Evolutionary conservation across 2,888 invertebrate genomes (phyloP).

Genomic region (Phaonia tiefii): DNA sequence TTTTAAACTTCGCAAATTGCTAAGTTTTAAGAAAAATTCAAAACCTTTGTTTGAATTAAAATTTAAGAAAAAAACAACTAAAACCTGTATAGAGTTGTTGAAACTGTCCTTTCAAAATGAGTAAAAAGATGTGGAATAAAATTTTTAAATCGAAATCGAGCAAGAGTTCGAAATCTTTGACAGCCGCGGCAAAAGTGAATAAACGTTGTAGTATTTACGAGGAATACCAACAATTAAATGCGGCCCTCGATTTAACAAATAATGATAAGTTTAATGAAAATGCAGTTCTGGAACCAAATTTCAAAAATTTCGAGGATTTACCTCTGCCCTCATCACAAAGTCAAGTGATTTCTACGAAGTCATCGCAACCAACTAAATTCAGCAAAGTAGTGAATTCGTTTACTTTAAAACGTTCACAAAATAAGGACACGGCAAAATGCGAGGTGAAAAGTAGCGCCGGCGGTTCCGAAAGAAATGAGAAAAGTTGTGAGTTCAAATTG

Average conservation of each 20-base stretch:
- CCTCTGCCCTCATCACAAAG: background rate
- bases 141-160: conserved; percentile 78
- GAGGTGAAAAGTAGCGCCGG: conserved; percentile 8
- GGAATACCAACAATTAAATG: conserved; percentile 77
- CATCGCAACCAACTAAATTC: conserved; percentile 45
- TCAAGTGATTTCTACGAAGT: background rate
- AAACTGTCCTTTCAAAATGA: conserved; percentile 74
- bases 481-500: background rate
- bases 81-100: too few species aligned
- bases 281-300: conserved; percentile 4
- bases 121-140: conserved; percentile 80
- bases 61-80: too few species aligned
- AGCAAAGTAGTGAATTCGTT: conserved; percentile 58
- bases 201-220: conserved; percentile 76
- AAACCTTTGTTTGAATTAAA: too few species aligned
- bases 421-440: conserved; percentile 35
- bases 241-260: conserved; percentile 68
- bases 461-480: conserved; percentile 6
- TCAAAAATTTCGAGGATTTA: conserved; percentile 3
- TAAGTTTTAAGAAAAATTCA: conserved; percentile 16
- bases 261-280: conserved; percentile 61
- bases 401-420: conserved; percentile 55
- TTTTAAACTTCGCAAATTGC: conserved; percentile 7
- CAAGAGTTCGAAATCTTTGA: conserved; percentile 71
- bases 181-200: conserved; percentile 70